phyloP scores from a whole-genome alignment of 1,140 invertebrate species.

The Episyrphus balteatus region DNA sequence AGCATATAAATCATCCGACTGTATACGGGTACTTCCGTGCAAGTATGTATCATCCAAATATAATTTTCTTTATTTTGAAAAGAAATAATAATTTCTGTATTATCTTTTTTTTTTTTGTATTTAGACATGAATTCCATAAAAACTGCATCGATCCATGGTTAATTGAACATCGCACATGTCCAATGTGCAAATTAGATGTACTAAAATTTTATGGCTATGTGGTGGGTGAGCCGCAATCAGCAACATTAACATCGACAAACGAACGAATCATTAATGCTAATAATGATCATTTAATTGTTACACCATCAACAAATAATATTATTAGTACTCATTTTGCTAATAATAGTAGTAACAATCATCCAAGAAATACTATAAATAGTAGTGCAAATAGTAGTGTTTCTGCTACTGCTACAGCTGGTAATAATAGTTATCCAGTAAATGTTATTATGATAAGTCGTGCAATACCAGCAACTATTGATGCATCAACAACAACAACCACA shows the following conservation, averaged over 20 bases:
- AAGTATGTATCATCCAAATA: conserved; percentile 46
- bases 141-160: conserved; percentile 91
- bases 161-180: conserved; percentile 82
- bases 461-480: too few species aligned
- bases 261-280: conserved; percentile 7
- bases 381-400: too few species aligned
- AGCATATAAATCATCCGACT: conserved; percentile 71
- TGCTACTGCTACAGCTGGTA: too few species aligned
- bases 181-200: conserved; percentile 94
- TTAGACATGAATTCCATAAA: conserved; percentile 79
- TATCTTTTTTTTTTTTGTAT: background rate
- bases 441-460: too few species aligned
- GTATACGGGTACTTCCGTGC: conserved; percentile 76
- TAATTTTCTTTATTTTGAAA: background rate
- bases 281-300: conserved; percentile 28
- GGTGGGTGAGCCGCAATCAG: conserved; percentile 43
- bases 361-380: background rate
- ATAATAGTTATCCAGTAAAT: too few species aligned
- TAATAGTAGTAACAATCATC: background rate
- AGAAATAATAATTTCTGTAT: background rate
- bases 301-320: background rate
- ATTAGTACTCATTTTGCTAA: background rate
- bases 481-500: conserved; percentile 3
- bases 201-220: conserved; percentile 82
- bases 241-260: background rate